These are phyloP conservation scores for Drosophila busckii DNA, from an alignment of 1,140 invertebrate species.

Conservation along the genomic window DNA sequence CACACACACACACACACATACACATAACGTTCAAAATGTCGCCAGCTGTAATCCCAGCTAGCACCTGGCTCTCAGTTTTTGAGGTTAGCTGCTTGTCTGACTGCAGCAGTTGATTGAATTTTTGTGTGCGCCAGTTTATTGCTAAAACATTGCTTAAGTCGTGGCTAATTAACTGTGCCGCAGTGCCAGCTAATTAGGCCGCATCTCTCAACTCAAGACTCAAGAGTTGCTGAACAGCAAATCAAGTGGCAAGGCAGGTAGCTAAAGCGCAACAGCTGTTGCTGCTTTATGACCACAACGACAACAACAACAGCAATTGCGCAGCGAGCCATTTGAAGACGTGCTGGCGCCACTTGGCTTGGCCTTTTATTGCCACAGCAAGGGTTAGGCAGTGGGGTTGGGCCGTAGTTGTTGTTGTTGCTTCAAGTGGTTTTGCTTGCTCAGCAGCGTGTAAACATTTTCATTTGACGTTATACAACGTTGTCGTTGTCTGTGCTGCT, in stretches of 20 bases:
- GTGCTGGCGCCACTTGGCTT: constrained; percentile 42
- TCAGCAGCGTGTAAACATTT: constrained; percentile 72
- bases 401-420: no score
- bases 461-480: constrained; percentile 43
- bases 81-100: constrained; percentile 1
- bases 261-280: constrained; percentile 6
- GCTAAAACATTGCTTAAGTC: background rate
- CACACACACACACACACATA: no score
- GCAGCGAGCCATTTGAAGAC: no score
- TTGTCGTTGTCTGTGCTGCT: constrained; percentile 5
- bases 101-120: constrained; percentile 11
- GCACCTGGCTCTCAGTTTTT: constrained; percentile 13
- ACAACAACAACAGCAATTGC: constrained; percentile 9
- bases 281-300: constrained; percentile 17
- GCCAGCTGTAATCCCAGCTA: constrained; percentile 14
- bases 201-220: background rate
- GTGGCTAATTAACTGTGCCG: constrained; percentile 16
- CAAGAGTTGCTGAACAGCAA: background rate
- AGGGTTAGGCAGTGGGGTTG: constrained; percentile 6
- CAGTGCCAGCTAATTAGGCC: constrained; percentile 31
- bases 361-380: no score
- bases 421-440: constrained; percentile 25
- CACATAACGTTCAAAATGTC: no score
- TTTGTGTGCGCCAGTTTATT: background rate
- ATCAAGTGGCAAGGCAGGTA: background rate